Evolutionary conservation across 2,113 vertebrate species (phyloP).

Genomic region (Tichodroma muraria): DNA sequence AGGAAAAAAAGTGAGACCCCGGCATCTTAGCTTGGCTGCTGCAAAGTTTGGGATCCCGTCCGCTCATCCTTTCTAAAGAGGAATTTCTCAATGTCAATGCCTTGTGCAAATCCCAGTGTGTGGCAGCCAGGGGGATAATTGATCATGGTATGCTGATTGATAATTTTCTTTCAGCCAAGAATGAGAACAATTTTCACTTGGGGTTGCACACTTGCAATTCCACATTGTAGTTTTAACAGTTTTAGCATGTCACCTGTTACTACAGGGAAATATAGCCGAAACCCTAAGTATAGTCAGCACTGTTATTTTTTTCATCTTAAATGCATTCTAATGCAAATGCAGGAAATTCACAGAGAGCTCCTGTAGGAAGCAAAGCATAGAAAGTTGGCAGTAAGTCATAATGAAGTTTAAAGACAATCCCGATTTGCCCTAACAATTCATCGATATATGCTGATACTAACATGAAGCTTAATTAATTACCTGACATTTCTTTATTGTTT

Average conservation of each 20-base stretch:
- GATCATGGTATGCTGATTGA: slow-evolving; percentile 72
- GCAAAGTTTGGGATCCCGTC: slow-evolving; percentile 74
- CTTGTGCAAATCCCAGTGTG: slow-evolving; percentile 56
- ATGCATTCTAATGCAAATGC: slow-evolving; percentile 75
- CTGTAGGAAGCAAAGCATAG: slow-evolving; percentile 64
- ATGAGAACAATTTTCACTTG: slow-evolving; percentile 70
- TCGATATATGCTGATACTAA: slow-evolving; percentile 26
- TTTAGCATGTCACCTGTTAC: slow-evolving; percentile 78
- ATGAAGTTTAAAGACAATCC: slow-evolving; percentile 64
- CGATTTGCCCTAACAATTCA: slow-evolving; percentile 7
- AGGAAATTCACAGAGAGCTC: slow-evolving; percentile 53
- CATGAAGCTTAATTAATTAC: slow-evolving; percentile 39
- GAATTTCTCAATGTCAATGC: slow-evolving; percentile 66
- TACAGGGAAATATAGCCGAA: slow-evolving; percentile 62
- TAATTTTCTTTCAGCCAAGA: slow-evolving; percentile 74
- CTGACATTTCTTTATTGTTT: slow-evolving; percentile 8
- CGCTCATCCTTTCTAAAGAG: slow-evolving; percentile 54
- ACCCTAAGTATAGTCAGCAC: slow-evolving; percentile 49
- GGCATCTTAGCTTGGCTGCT: slow-evolving; percentile 27
- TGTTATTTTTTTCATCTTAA: slow-evolving; percentile 65
- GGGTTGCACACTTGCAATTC: slow-evolving; percentile 68
- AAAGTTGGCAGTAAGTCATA: slow-evolving; percentile 67
- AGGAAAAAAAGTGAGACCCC: neutral
- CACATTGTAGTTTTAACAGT: slow-evolving; percentile 59
- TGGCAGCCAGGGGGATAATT: slow-evolving; percentile 68